Evolutionary conservation across 2,888 invertebrate genomes (phyloP).

Genomic region (Heteropelma amictum): DNA sequence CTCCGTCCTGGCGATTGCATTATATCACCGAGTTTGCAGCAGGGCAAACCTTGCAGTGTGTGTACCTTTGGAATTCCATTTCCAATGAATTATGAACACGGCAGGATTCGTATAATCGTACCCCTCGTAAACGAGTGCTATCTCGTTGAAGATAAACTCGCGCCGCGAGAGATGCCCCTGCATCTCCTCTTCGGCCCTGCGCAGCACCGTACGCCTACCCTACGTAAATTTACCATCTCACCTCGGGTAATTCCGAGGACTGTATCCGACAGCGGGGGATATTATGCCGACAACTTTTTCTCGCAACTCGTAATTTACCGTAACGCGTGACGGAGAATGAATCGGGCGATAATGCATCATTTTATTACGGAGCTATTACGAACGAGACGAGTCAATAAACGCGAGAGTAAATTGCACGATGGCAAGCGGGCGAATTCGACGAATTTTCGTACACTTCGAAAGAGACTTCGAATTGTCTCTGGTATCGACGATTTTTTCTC

Average conservation of each 20-base stretch:
- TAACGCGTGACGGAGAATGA: background rate
- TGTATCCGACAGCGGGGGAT: background rate
- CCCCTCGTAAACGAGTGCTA: conserved; percentile 41
- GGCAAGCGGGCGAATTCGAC: too few species aligned
- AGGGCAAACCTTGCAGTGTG: too few species aligned
- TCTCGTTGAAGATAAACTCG: conserved; percentile 36
- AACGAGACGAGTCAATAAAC: conserved; percentile 5
- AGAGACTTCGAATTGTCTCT: too few species aligned
- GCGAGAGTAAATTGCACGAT: too few species aligned
- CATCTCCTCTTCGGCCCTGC: background rate
- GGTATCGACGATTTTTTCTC: background rate
- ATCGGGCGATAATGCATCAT: background rate
- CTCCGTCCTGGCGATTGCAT: background rate
- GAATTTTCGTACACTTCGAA: too few species aligned
- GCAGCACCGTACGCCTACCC: background rate
- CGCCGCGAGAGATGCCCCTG: conserved; percentile 38
- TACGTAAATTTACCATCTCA: conserved; percentile 16
- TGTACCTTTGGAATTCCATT: conserved; percentile 39
- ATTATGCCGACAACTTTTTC: background rate
- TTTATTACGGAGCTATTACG: background rate
- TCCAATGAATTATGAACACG: conserved; percentile 54
- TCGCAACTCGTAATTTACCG: background rate
- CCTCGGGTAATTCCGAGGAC: conserved; percentile 3
- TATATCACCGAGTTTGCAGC: conserved; percentile 26
- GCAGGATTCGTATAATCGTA: conserved; percentile 54